Evolutionary conservation across 1,140 invertebrate species (phyloP), one percentile per base, ranked within the genome.

Genomic region (Pogonognathellus flavescens): DNA sequence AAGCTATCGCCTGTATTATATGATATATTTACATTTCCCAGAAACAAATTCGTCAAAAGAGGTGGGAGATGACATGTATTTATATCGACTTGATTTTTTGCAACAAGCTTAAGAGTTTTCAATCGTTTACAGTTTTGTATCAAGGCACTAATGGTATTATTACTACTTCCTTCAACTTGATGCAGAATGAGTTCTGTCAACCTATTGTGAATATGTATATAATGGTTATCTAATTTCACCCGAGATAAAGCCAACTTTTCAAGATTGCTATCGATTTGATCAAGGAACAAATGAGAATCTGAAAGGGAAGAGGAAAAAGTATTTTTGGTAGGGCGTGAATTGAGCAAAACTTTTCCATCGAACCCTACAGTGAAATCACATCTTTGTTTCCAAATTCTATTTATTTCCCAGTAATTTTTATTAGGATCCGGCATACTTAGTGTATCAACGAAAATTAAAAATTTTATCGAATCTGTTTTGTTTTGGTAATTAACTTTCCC

Each of bases 361-460:
- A 41, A 25, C 0, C 25, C 70, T 18, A 76, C 18, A 5, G 31
- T 50, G 18, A 76, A 18, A 10, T 76, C 70, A 18, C 70, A 76
- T 0, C 49, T 76, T n/a, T 49, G 70, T 18, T 50, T 41, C 31
- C 41, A 76, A 50, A 76, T 49, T 50, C 70, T 31, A 14, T 76
- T 76, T 49, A 76, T 18, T 50, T 50, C 70, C 41, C 70, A 76
- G 41, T 41, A 41, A 41, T 41, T 18, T 76, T 13, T 16, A 9
- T n/a, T 76, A 16, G 5, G 6, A 14, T 25, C 14, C 14, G 11
- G 6, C 25, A 11, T 8, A 25, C 20, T 25, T 49, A 10, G 66
- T 31, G 70, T 76, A 50, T 76, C 70, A 50, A 76, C 41, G n/a
- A 76, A 76, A n/a, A 76, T 49, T 9, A 76, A n/a, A 50, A 49